Conservation (phyloP, 1,140 invertebrate species). For the Nilaparvata lugens region DNA sequence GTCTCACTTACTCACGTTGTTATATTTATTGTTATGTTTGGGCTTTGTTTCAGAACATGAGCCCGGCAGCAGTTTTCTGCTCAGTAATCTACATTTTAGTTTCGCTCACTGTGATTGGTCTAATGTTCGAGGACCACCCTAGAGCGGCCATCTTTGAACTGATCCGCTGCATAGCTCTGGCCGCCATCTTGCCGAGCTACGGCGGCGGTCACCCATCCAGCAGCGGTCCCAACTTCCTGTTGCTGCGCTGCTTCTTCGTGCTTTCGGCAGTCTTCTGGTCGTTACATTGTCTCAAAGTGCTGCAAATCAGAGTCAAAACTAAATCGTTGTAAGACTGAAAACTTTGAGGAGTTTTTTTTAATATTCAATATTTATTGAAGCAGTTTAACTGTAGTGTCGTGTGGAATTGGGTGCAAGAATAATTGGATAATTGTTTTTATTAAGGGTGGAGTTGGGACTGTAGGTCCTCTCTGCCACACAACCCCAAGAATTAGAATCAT, state of each 20-base stretch:
- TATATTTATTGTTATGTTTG: no score
- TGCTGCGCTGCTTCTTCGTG: slow-evolving; percentile 18
- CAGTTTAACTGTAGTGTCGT: no score
- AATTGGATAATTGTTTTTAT: no score
- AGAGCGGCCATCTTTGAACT: slow-evolving; percentile 44
- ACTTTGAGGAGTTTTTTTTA: no score
- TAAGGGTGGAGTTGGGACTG: no score
- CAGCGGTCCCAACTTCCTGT: slow-evolving; percentile 9
- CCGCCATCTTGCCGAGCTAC: slow-evolving; percentile 16
- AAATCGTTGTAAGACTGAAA: not conserved
- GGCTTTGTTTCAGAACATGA: slow-evolving; percentile 46
- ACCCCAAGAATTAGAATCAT: no score
- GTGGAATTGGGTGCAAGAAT: no score
- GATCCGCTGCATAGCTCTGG: slow-evolving; percentile 41
- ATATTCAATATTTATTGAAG: no score
- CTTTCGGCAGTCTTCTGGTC: slow-evolving; percentile 21
- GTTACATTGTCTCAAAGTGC: slow-evolving; percentile 18
- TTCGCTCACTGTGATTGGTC: slow-evolving; percentile 55
- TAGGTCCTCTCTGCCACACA: no score
- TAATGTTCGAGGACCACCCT: slow-evolving; percentile 52
- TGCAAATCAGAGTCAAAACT: slow-evolving; percentile 15
- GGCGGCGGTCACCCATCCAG: not conserved
- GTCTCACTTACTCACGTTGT: no score
- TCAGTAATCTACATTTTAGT: slow-evolving; percentile 53
- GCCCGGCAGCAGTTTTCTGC: slow-evolving; percentile 42